Percentiles rank a stretch among this genome's conserved stretches.
These are phyloP conservation scores for Leptopilina clavipes DNA, from an alignment of 1,140 invertebrate genomes.

Conservation along the genomic window DNA sequence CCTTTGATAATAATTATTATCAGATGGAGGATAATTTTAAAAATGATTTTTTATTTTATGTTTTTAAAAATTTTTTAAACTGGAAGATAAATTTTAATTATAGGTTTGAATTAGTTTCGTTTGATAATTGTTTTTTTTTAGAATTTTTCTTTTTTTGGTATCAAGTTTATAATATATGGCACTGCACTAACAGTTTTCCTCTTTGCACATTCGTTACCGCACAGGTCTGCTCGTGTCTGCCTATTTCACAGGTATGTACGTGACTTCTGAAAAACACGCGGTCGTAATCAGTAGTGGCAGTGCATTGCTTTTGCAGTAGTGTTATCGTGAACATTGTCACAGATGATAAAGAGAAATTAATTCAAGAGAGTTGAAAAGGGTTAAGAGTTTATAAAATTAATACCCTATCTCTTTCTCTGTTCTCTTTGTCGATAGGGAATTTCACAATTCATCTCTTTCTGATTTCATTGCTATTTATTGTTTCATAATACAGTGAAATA, in stretches of 20 bases:
- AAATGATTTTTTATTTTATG: too few species aligned
- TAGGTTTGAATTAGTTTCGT: too few species aligned
- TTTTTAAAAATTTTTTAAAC: too few species aligned
- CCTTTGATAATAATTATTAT: too few species aligned
- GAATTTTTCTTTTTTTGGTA: background rate
- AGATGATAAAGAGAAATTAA: constrained; percentile 3
- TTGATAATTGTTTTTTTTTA: background rate
- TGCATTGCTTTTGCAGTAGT: background rate
- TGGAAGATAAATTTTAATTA: too few species aligned
- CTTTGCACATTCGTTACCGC: constrained; percentile 52
- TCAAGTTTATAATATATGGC: background rate
- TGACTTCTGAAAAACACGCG: constrained; percentile 13
- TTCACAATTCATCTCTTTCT: too few species aligned
- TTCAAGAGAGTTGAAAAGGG: background rate
- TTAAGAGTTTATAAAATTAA: background rate
- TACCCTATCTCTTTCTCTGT: background rate
- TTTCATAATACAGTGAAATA: too few species aligned
- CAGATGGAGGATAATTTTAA: too few species aligned
- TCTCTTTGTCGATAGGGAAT: too few species aligned
- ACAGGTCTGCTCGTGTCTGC: constrained; percentile 58
- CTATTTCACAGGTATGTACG: constrained; percentile 60
- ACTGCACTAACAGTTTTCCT: constrained; percentile 60
- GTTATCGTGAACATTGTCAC: constrained; percentile 16
- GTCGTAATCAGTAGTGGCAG: constrained; percentile 9
- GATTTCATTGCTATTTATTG: too few species aligned